Conservation (phyloP, 2,113 vertebrate genomes). For the Cyphomyrus plagiostoma region DNA sequence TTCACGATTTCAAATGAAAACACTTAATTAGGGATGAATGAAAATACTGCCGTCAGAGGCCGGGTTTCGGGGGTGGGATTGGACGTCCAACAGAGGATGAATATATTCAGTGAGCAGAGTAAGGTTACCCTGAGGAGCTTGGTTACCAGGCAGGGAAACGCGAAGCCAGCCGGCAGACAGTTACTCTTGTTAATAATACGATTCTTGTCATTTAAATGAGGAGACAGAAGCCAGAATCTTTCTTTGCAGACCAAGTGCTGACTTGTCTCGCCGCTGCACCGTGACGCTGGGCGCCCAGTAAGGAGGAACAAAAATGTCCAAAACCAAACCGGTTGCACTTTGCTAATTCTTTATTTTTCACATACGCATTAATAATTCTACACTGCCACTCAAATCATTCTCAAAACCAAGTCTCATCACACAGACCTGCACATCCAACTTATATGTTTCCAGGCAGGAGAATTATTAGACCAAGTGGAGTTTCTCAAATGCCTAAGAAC, state of each 20-base stretch:
- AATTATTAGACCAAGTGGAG: background rate
- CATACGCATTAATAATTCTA: background rate
- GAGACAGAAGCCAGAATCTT: slow-evolving; percentile 12
- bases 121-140: slow-evolving; percentile 11
- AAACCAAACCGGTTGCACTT: background rate
- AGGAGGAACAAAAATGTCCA: background rate
- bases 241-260: background rate
- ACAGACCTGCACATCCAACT: background rate
- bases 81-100: slow-evolving; percentile 47
- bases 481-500: background rate
- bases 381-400: background rate
- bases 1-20: slow-evolving; percentile 61
- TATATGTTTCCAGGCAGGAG: background rate
- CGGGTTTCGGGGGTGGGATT: slow-evolving; percentile 46
- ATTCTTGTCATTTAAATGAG: slow-evolving; percentile 36
- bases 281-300: background rate
- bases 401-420: background rate
- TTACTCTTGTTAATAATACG: slow-evolving; percentile 31
- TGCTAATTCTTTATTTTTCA: background rate
- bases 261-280: background rate
- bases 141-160: slow-evolving; percentile 37
- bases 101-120: slow-evolving; percentile 37
- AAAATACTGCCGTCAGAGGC: slow-evolving; percentile 61
- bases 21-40: slow-evolving; percentile 71
- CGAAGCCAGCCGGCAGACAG: slow-evolving; percentile 29